Percentiles rank a stretch among this genome's conserved stretches.
Evolutionary conservation across 2,113 vertebrate genomes (phyloP).

Genomic region (Callipepla squamata): DNA sequence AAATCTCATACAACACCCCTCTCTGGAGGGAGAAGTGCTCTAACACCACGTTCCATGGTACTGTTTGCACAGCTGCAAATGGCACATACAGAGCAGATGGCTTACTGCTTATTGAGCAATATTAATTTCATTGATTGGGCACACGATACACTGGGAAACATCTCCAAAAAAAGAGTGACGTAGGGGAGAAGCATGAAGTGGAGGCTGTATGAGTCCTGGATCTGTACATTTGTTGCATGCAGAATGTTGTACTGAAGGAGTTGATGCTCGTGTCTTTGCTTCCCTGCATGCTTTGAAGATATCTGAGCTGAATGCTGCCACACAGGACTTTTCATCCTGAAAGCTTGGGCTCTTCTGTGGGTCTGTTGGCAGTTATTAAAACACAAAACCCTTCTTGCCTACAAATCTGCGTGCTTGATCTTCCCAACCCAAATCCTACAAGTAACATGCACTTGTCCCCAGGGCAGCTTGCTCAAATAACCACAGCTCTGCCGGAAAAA

Average conservation of each 20-base stretch:
- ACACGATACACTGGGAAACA: neutral
- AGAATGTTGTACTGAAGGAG: neutral
- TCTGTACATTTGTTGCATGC: neutral
- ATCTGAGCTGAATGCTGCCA: constrained; percentile 36
- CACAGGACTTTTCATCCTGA: constrained; percentile 25
- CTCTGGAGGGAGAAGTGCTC: neutral
- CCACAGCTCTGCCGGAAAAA: constrained; percentile 60
- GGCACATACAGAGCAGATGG: neutral
- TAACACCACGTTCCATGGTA: neutral
- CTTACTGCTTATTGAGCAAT: neutral
- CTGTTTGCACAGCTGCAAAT: neutral
- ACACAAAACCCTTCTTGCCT: constrained; percentile 55
- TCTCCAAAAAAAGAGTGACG: neutral
- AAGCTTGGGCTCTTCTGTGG: neutral
- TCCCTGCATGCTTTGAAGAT: constrained; percentile 11
- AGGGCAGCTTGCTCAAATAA: constrained; percentile 60
- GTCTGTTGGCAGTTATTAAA: constrained; percentile 56
- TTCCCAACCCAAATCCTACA: constrained; percentile 54
- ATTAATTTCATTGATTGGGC: neutral
- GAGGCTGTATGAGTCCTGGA: neutral
- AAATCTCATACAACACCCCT: neutral
- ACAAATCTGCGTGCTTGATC: constrained; percentile 57
- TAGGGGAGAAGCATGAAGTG: neutral
- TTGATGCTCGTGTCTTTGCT: neutral
- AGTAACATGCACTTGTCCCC: constrained; percentile 68